Evolutionary conservation across 2,888 invertebrate species (phyloP), one percentile per base, ranked within the genome.

Genomic region (Torymus tubicola): DNA sequence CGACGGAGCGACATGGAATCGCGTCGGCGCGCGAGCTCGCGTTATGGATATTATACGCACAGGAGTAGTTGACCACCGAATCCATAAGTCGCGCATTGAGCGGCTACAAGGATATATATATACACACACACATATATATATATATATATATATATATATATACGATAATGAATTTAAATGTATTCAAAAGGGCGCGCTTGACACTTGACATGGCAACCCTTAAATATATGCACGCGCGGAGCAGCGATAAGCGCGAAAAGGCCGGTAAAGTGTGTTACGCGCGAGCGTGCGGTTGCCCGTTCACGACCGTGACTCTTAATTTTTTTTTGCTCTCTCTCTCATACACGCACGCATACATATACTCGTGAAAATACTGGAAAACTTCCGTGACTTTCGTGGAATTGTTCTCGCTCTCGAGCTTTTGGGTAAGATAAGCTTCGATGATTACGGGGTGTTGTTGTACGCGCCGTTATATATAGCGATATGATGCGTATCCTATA

Each of bases 151-250:
- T 4, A 4, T 4, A 4, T 31, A 31, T 31, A 31, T 31, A 3
- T 31, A 31, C 11, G 57, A 16, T 90, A 89, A 90, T 90, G 87
- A 89, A 90, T 90, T 90, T 89, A 89, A 90, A 90, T 90, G 87
- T 90, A 90, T 90, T 89, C 89, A 89, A 68, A 89, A 88, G 89
- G 89, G 89, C 88, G 89, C 86, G 87, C 88, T 87, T 88, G 88
- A 87, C 86, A 88, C 87, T 88, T 87, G 88, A 88, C 89, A 88
- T 87, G 89, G 87, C 88, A 87, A 87, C 89, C 89, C 88, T 89
- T 89, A 89, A 89, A 88, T 88, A 88, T 89, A 89, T 88, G 89
- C 89, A 87, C 86, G 85, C 83, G 83, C 84, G 13, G 82, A 84
- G 58, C 42, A 84, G 84, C 87, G 89, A 89, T 89, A 89, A 89